Evolutionary conservation across 2,797 vertebrate species (phyloP).

Genomic region (Gorsachius magnificus): DNA sequence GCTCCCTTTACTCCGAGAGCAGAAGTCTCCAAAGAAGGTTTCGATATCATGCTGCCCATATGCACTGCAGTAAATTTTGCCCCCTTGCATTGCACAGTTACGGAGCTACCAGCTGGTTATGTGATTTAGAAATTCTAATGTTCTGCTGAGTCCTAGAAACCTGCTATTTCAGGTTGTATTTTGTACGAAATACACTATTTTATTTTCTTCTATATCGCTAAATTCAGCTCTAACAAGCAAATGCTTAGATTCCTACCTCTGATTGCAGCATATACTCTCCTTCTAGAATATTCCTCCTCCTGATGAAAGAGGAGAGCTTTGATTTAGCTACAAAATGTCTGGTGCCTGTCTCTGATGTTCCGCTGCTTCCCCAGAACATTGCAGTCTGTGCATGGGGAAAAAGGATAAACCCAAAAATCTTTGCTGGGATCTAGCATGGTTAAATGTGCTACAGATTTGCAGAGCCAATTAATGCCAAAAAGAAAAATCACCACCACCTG

Average conservation of each 20-base stretch:
- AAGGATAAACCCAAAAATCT: not conserved
- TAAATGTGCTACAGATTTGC: not conserved
- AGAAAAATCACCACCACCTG: not conserved
- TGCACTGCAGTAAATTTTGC: not conserved
- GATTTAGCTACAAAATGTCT: not conserved
- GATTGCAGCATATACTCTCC: not conserved
- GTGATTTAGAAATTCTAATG: not conserved
- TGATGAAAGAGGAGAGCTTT: not conserved
- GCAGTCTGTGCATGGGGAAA: not conserved
- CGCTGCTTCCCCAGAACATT: not conserved
- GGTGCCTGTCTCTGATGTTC: not conserved
- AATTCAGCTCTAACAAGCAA: not conserved
- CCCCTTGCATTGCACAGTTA: not conserved
- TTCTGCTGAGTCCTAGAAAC: not conserved
- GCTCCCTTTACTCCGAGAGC: not conserved
- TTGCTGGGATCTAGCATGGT: not conserved
- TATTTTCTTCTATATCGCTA: not conserved
- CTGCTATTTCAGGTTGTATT: not conserved
- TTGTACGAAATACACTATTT: not conserved
- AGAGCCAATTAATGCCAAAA: not conserved
- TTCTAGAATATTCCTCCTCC: not conserved
- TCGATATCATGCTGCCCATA: not conserved
- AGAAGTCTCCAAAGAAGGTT: not conserved
- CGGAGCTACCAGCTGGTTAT: not conserved
- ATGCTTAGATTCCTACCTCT: not conserved